Evolutionary conservation across 1,140 invertebrate genomes (phyloP).

Genomic region (Papilio glaucus): DNA sequence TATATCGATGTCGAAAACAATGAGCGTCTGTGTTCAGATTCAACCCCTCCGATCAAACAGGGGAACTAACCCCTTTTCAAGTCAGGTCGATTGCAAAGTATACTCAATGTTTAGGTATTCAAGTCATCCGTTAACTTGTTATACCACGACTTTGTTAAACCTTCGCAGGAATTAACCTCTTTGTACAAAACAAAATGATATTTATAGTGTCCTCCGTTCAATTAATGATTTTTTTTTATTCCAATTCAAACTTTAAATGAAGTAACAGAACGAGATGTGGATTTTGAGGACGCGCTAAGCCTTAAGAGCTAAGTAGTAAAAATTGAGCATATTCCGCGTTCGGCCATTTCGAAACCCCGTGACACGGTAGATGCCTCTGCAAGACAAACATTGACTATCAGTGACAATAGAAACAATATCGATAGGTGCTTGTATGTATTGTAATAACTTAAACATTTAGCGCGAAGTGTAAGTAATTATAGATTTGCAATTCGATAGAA

Average conservation of each 20-base stretch:
- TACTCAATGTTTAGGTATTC: constrained; percentile 10
- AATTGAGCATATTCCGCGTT: too few relatives aligned
- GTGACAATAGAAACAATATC: too few relatives aligned
- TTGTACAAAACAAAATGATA: neutral
- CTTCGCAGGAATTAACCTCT: neutral
- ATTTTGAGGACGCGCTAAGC: too few relatives aligned
- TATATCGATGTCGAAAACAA: neutral
- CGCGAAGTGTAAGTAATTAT: too few relatives aligned
- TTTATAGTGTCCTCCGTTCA: neutral
- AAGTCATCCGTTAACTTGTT: neutral
- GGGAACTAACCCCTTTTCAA: constrained; percentile 18
- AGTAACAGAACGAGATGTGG: neutral
- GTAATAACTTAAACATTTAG: too few relatives aligned
- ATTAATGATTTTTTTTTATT: neutral
- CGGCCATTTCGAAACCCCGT: too few relatives aligned
- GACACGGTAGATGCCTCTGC: too few relatives aligned
- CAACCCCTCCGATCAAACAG: constrained; percentile 1
- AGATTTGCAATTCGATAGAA: too few relatives aligned
- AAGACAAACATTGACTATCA: too few relatives aligned
- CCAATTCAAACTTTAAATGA: neutral
- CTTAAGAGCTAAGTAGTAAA: too few relatives aligned
- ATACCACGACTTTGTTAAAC: constrained; percentile 14
- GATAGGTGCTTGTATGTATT: too few relatives aligned
- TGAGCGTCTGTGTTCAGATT: neutral
- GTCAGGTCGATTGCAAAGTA: constrained; percentile 11